Evolutionary conservation across 2,113 vertebrate genomes (phyloP).

Genomic region (Ciconia stormi): DNA sequence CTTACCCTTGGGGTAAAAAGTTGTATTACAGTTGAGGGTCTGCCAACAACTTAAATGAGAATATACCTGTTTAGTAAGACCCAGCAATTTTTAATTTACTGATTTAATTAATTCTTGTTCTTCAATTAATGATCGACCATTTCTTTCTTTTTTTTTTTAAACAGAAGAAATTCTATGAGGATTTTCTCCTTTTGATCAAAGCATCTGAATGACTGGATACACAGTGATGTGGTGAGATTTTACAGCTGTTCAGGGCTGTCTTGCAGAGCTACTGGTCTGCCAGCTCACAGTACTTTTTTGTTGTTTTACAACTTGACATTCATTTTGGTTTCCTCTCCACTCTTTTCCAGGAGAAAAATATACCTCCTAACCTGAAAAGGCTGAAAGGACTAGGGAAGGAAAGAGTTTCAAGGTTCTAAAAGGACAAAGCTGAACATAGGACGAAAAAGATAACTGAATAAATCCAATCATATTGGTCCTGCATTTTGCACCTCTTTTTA

Average conservation of each 20-base stretch:
- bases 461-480: neutral
- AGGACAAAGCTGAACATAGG: neutral
- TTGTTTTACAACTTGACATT: neutral
- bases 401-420: neutral
- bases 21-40: neutral
- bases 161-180: neutral
- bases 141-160: neutral
- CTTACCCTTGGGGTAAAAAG: neutral
- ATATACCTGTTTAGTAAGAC: neutral
- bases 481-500: neutral
- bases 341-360: neutral
- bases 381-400: neutral
- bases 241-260: neutral
- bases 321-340: neutral
- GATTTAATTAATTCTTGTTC: neutral
- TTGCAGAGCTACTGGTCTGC: neutral
- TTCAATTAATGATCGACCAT: neutral
- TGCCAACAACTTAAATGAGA: neutral
- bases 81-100: neutral
- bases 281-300: neutral
- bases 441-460: neutral
- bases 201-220: neutral
- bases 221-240: neutral
- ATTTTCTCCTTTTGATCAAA: neutral
- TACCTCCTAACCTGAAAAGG: neutral